Conservation (phyloP, 2,797 vertebrate genomes). For the Silurus aristotelis region DNA sequence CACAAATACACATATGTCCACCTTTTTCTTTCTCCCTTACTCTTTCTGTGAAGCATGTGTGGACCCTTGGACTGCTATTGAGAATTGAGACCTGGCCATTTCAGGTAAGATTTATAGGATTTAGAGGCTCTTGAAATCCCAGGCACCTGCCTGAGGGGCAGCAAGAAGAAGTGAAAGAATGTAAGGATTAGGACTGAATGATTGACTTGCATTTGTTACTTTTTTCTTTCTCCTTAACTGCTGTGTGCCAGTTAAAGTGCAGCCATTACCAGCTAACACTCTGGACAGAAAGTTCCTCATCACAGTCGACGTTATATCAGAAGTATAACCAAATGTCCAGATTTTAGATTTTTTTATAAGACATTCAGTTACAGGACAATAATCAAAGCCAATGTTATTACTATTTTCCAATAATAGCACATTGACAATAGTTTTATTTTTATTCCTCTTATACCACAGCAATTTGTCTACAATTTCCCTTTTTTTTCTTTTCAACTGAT, state of each 20-base stretch:
- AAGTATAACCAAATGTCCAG: neutral
- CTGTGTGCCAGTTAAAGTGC: conserved; percentile 20
- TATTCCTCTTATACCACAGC: neutral
- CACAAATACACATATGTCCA: conserved; percentile 21
- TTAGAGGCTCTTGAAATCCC: conserved; percentile 55
- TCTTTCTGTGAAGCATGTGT: neutral
- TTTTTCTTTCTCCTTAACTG: conserved; percentile 54
- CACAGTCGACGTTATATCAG: conserved; percentile 26
- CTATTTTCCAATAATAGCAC: neutral
- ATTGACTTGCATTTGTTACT: conserved; percentile 18
- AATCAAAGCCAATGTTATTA: neutral
- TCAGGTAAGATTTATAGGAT: conserved; percentile 52
- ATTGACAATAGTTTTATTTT: neutral
- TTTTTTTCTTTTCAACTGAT: neutral
- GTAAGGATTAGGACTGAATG: conserved; percentile 59
- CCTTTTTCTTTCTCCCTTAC: neutral
- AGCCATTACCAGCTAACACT: conserved; percentile 3
- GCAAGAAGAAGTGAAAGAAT: conserved; percentile 43
- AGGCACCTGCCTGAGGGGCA: conserved; percentile 64
- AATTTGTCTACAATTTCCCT: neutral
- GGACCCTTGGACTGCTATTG: conserved; percentile 50
- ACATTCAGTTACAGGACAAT: neutral
- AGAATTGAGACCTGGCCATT: conserved; percentile 45
- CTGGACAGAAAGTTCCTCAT: conserved; percentile 27
- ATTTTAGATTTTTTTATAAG: neutral